Evolutionary conservation across 2,113 vertebrate genomes (phyloP).

Genomic region (Ranitomeya imitator): DNA sequence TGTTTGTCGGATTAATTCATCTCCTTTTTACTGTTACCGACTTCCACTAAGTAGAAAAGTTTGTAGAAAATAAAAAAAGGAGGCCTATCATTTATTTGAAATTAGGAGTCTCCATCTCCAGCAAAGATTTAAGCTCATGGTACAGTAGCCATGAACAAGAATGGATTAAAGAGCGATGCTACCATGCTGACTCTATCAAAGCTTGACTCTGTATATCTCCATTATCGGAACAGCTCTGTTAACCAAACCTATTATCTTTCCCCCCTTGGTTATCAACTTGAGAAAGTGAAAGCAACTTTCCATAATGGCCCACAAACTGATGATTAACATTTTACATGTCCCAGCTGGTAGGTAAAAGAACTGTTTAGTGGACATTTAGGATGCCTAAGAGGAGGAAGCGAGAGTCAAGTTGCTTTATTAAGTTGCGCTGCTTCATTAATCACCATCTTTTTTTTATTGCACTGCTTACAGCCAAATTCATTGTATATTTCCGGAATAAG

Average conservation of each 20-base stretch:
- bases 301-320: constrained; percentile 80
- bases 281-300: constrained; percentile 76
- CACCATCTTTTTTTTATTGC: constrained; percentile 74
- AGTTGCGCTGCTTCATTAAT: constrained; percentile 79
- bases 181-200: constrained; percentile 69
- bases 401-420: constrained; percentile 76
- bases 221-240: constrained; percentile 76
- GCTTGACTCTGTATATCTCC: constrained; percentile 68
- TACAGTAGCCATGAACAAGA: constrained; percentile 64
- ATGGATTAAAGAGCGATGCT: constrained; percentile 65
- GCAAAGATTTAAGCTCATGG: constrained; percentile 65
- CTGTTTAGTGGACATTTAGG: constrained; percentile 78
- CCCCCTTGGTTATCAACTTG: constrained; percentile 75
- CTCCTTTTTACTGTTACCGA: neutral
- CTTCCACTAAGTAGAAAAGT: neutral
- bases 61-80: constrained; percentile 15
- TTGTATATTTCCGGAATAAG: constrained; percentile 70
- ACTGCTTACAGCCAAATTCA: constrained; percentile 74
- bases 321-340: constrained; percentile 82
- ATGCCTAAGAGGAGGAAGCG: constrained; percentile 70
- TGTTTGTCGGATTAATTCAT: constrained; percentile 4
- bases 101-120: constrained; percentile 52
- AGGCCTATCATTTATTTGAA: constrained; percentile 37
- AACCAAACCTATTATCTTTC: constrained; percentile 79
- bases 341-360: constrained; percentile 78